Evolutionary conservation across 2,113 vertebrate species (phyloP), one percentile per base, ranked within the genome.

Genomic region (Callopanchax toddi): DNA sequence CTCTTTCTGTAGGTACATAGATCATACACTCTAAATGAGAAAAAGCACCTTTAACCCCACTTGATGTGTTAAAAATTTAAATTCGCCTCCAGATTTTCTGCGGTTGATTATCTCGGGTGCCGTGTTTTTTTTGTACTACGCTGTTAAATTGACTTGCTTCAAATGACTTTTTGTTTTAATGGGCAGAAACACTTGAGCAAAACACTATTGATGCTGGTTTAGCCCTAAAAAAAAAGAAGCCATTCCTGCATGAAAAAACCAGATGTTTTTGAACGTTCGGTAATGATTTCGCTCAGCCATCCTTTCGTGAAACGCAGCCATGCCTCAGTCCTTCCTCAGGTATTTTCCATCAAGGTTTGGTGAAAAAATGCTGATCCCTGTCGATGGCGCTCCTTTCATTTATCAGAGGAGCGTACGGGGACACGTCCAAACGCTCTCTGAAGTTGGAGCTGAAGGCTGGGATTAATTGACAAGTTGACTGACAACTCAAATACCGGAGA

Each of bases 391-490:
- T 49, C 34, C 17, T 48, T 74, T 68, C 26, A 61, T 76, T 60
- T 44, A 22, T 2, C 32, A 52, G 46, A 54, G 37, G 46, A 54
- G 37, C 44, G 69, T 32, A 60, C 66, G 21, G 57, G 15, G 50
- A 67, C 40, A 45, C 5, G 66, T 74, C 65, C 67, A 11, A 56
- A 51, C 25, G 32, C 48, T 39, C 34, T 59, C 58, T 36, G 36
- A 71, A 76, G 34, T 22, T 49, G 11, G 29, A 3, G 11, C 63
- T 67, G 65, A 66, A n/a, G 12, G 57, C 66, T 54, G 62, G 62
- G 80, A 78, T 78, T 85, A 78, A 82, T 68, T 76, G 80, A 82
- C 78, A 84, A 51, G 68, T 42, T 76, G 76, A 82, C 20, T 84
- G 78, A 74, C 78, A 81, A 67, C 52, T 85, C 58, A 78, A 78